phyloP scores from a whole-genome alignment of 35 echinoderm and acorn worm genomes.

The Heliocidaris tuberculata region DNA sequence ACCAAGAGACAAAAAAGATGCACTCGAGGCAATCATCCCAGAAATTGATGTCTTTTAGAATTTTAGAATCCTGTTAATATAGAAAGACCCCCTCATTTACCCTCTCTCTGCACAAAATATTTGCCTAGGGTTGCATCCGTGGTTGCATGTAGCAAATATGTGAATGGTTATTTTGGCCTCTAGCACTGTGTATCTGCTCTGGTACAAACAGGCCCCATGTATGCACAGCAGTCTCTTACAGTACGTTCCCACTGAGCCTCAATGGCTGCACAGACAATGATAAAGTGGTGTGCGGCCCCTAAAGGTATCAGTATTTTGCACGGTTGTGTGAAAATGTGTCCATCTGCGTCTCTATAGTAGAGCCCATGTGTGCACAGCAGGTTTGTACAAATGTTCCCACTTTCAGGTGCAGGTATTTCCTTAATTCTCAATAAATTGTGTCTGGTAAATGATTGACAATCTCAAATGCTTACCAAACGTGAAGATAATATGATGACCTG shows the following conservation, averaged over 20 bases:
- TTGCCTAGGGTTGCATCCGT: neutral
- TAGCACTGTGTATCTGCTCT: constrained; percentile 2
- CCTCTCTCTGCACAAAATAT: neutral
- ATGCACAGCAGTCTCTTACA: neutral
- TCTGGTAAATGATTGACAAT: neutral
- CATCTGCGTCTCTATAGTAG: neutral
- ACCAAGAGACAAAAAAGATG: neutral
- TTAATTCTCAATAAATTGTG: neutral
- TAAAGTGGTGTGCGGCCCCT: neutral
- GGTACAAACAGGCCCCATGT: neutral
- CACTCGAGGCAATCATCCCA: neutral
- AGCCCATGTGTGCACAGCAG: neutral
- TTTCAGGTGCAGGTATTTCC: neutral
- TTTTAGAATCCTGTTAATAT: constrained; percentile 3
- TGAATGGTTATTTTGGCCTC: constrained; percentile 9
- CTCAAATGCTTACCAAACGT: neutral
- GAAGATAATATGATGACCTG: neutral
- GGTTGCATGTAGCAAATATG: constrained; percentile 4
- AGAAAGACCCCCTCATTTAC: neutral
- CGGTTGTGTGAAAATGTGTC: neutral
- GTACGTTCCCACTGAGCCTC: neutral
- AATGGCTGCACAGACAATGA: neutral
- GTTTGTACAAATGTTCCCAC: neutral
- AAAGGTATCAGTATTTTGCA: neutral
- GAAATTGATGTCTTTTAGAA: neutral